Evolutionary conservation across 2,797 vertebrate genomes (phyloP), one percentile per base, ranked within the genome.

Genomic region (Trematomus bernacchii): DNA sequence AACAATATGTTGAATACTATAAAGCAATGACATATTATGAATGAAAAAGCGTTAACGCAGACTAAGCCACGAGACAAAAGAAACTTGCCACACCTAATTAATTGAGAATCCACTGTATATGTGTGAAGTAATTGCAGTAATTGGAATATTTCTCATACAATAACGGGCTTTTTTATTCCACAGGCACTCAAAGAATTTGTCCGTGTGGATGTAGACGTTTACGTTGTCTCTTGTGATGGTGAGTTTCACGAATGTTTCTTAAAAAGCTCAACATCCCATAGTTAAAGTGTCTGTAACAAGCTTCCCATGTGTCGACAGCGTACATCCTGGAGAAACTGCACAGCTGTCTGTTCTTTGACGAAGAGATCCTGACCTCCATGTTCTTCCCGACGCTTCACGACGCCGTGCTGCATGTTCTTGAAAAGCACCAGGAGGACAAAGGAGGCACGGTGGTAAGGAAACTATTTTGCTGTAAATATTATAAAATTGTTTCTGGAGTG

Each of bases 321-420:
- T 93, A 93, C 13, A 86, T 99, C 69, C 75, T 96, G 83, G 96
- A 98, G 77, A 98, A 97, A 84, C 92, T 99, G 51, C 88, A 89
- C 83, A 91, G 80, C 67, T 97, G 95, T 48, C 66, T 64, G 23
- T 99, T 99, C 94, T 99, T 99, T 79, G 96, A 98, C 5, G 93
- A 96, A 6, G 96, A 98, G 87, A 90, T 99, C 62, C 94, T 85
- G 75, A 90, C 95, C 5, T 96, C 97, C 71, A 95, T 98, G 51
- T 96, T 99, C 87, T 99, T 95, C 87, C 91, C 97, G 33, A 96
- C 95, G 44, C 92, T 97, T 62, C 97, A 97, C 4, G 97, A 98
- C 66, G 96, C 96, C 0, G 87, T 97, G 90, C 93, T 99, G 76
- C 89, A 96, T 33, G 94, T 96, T 77, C 71, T 95, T n/a, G 87